Base-by-base conservation (phyloP, 2,113 vertebrate species). In the Centropus bengalensis region DNA sequence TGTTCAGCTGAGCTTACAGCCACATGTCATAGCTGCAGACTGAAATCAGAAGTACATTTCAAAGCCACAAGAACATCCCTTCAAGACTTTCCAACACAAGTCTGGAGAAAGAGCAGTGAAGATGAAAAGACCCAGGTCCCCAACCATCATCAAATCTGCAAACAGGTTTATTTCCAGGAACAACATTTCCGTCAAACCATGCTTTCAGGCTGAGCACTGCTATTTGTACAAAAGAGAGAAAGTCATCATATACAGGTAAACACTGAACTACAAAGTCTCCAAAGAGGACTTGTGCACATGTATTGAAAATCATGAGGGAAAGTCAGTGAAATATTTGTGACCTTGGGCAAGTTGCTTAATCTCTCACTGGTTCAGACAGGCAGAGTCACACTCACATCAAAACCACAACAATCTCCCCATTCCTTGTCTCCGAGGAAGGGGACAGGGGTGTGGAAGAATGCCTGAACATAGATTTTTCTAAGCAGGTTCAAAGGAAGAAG, bases 291-390 rank as follows among this genome's bases (percentile, higher is more conserved):
- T 55, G 51, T 59, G 75, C 32, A 92, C 30, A 21, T 5, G 59
- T 17, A 66, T 26, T 77, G 75, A 88, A 87, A 92, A 83, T 55
- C 78, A 82, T 56, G 83, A 82, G 49, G 49, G 71, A 82, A 89
- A 94, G 52, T 40, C 70, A 47, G 67, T 45, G 58, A 80, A 56
- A 83, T 92, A 80, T 67, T 62, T 89, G 82, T 64, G 33, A 88
- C 93, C 82, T 63, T 82, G 59, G 82, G 59, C 78, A 69, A 88
- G 63, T 51, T 42, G 38, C 74, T 89, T 52, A 66, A 74, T 76
- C 62, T 69, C 82, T 79, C 26, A 9, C 51, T 27, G 47, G 79
- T 62, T 88, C 92, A 95, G 88, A 77, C 67, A 93, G 79, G 58
- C 59, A 87, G 58, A 82, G 51, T 66, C 67, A 70, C 40, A 44